Percentiles rank a stretch among this genome's conserved stretches.
Evolutionary conservation across 2,888 invertebrate genomes (phyloP).

Genomic region (Acanthoscelides obtectus): DNA sequence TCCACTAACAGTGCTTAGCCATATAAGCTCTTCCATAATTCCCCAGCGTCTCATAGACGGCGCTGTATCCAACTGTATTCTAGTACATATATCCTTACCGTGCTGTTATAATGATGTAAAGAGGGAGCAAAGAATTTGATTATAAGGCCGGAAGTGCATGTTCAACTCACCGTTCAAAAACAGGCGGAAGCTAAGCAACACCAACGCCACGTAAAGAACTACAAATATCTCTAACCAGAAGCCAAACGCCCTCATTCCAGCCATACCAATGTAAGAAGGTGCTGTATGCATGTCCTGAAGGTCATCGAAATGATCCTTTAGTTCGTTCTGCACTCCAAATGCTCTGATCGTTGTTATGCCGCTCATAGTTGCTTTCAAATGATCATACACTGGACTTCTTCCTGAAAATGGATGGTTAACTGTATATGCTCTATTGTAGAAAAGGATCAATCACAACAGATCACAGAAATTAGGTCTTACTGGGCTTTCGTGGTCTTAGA

Average conservation of each 20-base stretch:
- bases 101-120: too few species aligned
- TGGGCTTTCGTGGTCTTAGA: too few species aligned
- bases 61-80: not conserved
- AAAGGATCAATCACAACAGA: too few species aligned
- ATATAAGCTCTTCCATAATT: too few species aligned
- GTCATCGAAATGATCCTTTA: conserved; percentile 59
- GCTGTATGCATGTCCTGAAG: conserved; percentile 66
- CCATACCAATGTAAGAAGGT: conserved; percentile 64
- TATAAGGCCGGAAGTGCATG: too few species aligned
- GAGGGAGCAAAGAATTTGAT: too few species aligned
- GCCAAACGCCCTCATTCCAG: conserved; percentile 65
- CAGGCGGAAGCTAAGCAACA: conserved; percentile 34
- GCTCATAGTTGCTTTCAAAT: conserved; percentile 69
- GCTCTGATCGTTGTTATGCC: conserved; percentile 75
- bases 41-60: too few species aligned
- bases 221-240: conserved; percentile 58
- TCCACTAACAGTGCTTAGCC: too few species aligned
- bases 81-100: not conserved
- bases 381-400: conserved; percentile 73
- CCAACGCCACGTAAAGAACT: conserved; percentile 31
- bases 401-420: conserved; percentile 49
- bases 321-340: conserved; percentile 59
- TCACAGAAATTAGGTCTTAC: too few species aligned
- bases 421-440: conserved; percentile 1
- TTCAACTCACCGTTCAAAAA: conserved; percentile 28